Evolutionary conservation across 2,888 invertebrate genomes (phyloP).

Genomic region (Apoderus coryli): DNA sequence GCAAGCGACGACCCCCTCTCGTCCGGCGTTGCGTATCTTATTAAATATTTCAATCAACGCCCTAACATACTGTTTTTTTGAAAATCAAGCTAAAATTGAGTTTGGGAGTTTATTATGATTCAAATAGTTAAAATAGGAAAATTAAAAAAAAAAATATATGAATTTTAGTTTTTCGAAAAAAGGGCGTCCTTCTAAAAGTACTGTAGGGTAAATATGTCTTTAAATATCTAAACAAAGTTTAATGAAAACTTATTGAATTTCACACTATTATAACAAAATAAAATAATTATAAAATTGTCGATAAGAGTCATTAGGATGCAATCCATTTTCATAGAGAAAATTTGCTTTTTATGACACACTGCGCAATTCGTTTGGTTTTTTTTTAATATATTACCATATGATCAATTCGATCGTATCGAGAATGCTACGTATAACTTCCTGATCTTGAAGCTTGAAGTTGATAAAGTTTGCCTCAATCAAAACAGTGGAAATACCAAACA

Average conservation of each 20-base stretch:
- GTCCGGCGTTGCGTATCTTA: too few species aligned
- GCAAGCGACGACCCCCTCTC: too few species aligned
- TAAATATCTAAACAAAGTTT: neutral
- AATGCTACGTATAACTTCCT: slow-evolving; percentile 1
- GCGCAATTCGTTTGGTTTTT: neutral
- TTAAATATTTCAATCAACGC: too few species aligned
- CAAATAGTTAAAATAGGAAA: neutral
- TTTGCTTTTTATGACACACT: slow-evolving; percentile 2
- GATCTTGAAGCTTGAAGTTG: slow-evolving; percentile 2
- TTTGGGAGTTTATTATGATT: too few species aligned
- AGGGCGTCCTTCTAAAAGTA: slow-evolving; percentile 3
- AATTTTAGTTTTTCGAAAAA: slow-evolving; percentile 1
- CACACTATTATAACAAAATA: too few species aligned
- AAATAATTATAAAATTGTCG: too few species aligned
- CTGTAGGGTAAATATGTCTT: neutral
- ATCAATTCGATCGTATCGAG: slow-evolving; percentile 5
- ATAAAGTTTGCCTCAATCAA: slow-evolving; percentile 3
- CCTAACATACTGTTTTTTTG: too few species aligned
- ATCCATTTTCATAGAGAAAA: neutral
- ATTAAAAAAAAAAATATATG: slow-evolving; percentile 1
- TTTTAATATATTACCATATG: slow-evolving; percentile 4
- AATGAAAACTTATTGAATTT: slow-evolving; percentile 2
- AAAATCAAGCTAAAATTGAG: too few species aligned
- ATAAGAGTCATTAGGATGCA: slow-evolving; percentile 2
- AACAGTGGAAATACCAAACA: neutral